Percentiles rank a stretch among this genome's conserved stretches.
Evolutionary conservation across 2,888 invertebrate species (phyloP).

Genomic region (Chaetogeoica ovagalla): DNA sequence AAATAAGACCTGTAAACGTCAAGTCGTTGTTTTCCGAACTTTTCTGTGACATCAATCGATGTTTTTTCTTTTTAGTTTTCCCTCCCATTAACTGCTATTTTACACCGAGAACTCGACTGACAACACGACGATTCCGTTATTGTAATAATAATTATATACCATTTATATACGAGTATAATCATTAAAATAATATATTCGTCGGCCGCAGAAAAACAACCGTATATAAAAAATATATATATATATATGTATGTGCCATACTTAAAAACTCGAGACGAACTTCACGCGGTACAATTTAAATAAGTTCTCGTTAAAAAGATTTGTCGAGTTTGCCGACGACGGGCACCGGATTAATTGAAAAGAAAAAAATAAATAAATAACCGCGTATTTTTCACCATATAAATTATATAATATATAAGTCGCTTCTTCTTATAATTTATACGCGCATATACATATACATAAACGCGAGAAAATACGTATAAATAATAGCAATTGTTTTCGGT

Average conservation of each 20-base stretch:
- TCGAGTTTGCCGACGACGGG: constrained; percentile 12
- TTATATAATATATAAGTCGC: not conserved
- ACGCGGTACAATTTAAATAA: constrained; percentile 37
- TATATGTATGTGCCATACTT: not conserved
- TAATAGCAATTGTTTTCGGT: constrained; percentile 41
- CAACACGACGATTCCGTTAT: constrained; percentile 9
- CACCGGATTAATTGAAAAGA: constrained; percentile 40
- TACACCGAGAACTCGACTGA: not conserved
- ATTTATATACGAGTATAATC: not conserved
- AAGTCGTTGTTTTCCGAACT: too few species aligned
- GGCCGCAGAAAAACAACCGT: constrained; percentile 26
- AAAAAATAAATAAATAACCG: not conserved
- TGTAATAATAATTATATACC: constrained; percentile 10
- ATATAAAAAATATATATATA: too few species aligned
- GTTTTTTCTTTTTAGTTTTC: not conserved
- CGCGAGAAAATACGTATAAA: constrained; percentile 21
- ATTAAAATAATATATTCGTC: constrained; percentile 6
- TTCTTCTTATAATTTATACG: not conserved
- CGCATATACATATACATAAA: not conserved
- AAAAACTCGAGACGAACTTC: not conserved
- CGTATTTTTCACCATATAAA: constrained; percentile 3
- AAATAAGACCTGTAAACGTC: too few species aligned
- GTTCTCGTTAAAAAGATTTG: constrained; percentile 45
- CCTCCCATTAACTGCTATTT: not conserved
- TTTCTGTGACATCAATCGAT: not conserved